These are phyloP conservation scores for Drosophila arawakana DNA, from an alignment of 1,140 invertebrate species.

Conservation along the genomic window DNA sequence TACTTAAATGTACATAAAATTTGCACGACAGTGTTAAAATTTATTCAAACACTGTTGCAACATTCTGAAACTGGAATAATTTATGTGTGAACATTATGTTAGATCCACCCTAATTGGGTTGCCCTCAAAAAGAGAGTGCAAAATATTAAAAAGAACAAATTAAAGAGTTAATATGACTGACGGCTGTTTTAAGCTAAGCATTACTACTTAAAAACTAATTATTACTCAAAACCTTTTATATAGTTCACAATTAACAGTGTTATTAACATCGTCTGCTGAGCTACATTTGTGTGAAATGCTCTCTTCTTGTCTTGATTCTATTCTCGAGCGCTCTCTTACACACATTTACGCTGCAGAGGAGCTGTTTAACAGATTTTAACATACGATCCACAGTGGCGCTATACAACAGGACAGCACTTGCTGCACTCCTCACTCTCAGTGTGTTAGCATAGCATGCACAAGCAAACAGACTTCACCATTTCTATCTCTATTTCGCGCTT, in stretches of 20 bases:
- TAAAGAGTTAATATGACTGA: neutral
- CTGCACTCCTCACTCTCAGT: no score
- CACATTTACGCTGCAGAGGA: no score
- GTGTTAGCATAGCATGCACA: neutral
- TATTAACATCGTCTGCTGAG: no score
- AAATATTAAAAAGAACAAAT: neutral
- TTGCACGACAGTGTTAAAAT: slow-evolving; percentile 36
- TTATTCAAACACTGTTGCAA: slow-evolving; percentile 2
- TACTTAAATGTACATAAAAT: slow-evolving; percentile 31
- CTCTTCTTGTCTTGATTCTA: no score
- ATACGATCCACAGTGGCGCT: neutral
- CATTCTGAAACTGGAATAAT: slow-evolving; percentile 1
- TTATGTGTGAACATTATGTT: neutral
- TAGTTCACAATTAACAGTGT: no score
- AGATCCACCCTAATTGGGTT: slow-evolving; percentile 1
- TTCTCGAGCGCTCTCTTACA: no score
- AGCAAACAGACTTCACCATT: neutral
- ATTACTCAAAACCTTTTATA: no score
- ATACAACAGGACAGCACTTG: no score
- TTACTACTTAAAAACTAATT: no score
- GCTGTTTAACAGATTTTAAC: no score
- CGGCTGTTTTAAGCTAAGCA: no score
- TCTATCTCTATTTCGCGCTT: neutral
- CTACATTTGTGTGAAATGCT: no score
- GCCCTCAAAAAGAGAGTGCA: neutral